Conservation (phyloP, 2,888 invertebrate species). For the Drosophila quinaria region DNA sequence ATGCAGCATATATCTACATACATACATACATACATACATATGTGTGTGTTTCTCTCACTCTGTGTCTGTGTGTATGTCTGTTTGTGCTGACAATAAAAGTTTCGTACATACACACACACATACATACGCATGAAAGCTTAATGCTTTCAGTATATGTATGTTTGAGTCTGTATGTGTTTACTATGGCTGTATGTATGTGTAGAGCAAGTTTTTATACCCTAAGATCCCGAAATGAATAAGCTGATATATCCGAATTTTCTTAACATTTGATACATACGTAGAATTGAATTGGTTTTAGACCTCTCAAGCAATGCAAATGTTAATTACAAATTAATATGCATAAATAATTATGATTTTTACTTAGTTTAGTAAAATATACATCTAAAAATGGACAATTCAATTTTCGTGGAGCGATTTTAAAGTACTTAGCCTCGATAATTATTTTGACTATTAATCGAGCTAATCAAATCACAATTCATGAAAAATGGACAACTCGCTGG, state of each 20-base stretch:
- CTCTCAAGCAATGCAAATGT: no score
- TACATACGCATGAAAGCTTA: conserved; percentile 68
- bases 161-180: conserved; percentile 38
- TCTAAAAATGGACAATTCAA: no score
- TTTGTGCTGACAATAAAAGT: conserved; percentile 79
- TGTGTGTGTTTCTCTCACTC: conserved; percentile 37
- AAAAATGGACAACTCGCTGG: no score
- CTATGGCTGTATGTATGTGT: conserved; percentile 62
- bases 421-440: no score
- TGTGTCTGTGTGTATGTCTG: conserved; percentile 67
- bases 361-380: no score
- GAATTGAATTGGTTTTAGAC: no score
- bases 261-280: neutral
- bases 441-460: no score
- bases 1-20: conserved; percentile 35
- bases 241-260: conserved; percentile 24
- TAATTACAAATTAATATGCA: no score
- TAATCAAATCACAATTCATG: no score
- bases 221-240: conserved; percentile 41
- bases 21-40: conserved; percentile 26
- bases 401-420: no score
- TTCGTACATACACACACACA: conserved; percentile 62
- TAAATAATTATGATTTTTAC: no score
- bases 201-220: conserved; percentile 75
- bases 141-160: conserved; percentile 57